These are phyloP conservation scores for Agrilus biguttatus DNA, from an alignment of 2,888 invertebrate genomes.

Conservation along the genomic window DNA sequence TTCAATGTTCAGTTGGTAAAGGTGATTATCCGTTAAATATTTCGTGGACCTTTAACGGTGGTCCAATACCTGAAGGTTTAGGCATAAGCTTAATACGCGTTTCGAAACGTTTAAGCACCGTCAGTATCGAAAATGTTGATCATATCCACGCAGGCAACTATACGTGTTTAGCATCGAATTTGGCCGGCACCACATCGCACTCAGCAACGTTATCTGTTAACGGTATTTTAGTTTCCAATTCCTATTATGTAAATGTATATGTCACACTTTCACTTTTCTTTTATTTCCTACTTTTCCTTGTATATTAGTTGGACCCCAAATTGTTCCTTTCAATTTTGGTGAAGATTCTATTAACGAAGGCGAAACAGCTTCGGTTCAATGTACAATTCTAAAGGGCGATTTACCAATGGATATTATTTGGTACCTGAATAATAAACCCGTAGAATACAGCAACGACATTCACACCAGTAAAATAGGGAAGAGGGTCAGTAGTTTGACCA, in stretches of 20 bases:
- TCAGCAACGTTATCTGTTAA: slow-evolving; percentile 34
- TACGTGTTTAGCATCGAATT: slow-evolving; percentile 35
- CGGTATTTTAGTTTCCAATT: slow-evolving; percentile 29
- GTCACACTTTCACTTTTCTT: not conserved
- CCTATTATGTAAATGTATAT: not conserved
- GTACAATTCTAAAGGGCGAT: slow-evolving; percentile 63
- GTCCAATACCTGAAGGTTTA: slow-evolving; percentile 31
- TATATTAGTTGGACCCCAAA: slow-evolving; percentile 47
- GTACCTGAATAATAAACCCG: slow-evolving; percentile 37
- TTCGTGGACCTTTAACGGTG: slow-evolving; percentile 50
- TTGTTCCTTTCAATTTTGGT: slow-evolving; percentile 50
- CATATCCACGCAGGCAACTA: slow-evolving; percentile 35
- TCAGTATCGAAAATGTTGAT: slow-evolving; percentile 35
- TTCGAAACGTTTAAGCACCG: slow-evolving; percentile 33
- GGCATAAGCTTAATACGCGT: slow-evolving; percentile 25
- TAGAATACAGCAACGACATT: slow-evolving; percentile 24
- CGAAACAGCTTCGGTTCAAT: slow-evolving; percentile 56
- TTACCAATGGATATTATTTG: slow-evolving; percentile 56
- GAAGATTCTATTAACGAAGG: slow-evolving; percentile 57
- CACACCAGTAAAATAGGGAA: slow-evolving; percentile 27
- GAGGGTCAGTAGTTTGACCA: slow-evolving; percentile 45
- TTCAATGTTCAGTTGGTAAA: slow-evolving; percentile 61
- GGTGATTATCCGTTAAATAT: slow-evolving; percentile 68
- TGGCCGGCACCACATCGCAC: slow-evolving; percentile 33
- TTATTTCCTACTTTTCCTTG: not conserved